Evolutionary conservation across 2,888 invertebrate species (phyloP).

Genomic region (Eledona agricola): DNA sequence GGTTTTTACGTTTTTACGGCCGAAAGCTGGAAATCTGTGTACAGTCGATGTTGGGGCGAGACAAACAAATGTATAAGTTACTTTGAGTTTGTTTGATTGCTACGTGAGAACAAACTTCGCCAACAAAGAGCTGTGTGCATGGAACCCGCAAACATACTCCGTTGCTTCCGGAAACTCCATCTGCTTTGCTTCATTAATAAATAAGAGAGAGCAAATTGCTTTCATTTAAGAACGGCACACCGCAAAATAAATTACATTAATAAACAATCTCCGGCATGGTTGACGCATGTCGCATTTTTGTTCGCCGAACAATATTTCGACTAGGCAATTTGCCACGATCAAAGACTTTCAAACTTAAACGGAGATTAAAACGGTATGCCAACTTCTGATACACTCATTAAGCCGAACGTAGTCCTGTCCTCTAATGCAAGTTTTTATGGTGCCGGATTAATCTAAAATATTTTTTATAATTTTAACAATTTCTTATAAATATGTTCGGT

Average conservation of each 20-base stretch:
- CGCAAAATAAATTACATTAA: conserved; percentile 38
- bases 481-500: too few relatives aligned
- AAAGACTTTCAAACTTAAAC: too few relatives aligned
- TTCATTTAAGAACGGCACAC: conserved; percentile 40
- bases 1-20: too few relatives aligned
- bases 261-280: conserved; percentile 35
- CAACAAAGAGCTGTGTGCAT: conserved; percentile 37
- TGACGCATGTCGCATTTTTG: too few relatives aligned
- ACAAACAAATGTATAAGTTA: conserved; percentile 37
- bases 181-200: conserved; percentile 40
- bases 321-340: too few relatives aligned
- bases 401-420: too few relatives aligned
- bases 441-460: too few relatives aligned
- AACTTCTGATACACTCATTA: too few relatives aligned
- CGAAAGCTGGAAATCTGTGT: conserved; percentile 28
- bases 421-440: too few relatives aligned
- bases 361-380: too few relatives aligned
- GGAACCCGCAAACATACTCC: conserved; percentile 37
- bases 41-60: conserved; percentile 21
- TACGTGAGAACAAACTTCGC: conserved; percentile 35
- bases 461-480: too few relatives aligned
- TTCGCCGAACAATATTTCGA: too few relatives aligned
- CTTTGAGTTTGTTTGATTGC: conserved; percentile 34
- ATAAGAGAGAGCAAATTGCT: conserved; percentile 40
- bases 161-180: conserved; percentile 34